Evolutionary conservation across 2,888 invertebrate species (phyloP).

Genomic region (Myopa testacea): DNA sequence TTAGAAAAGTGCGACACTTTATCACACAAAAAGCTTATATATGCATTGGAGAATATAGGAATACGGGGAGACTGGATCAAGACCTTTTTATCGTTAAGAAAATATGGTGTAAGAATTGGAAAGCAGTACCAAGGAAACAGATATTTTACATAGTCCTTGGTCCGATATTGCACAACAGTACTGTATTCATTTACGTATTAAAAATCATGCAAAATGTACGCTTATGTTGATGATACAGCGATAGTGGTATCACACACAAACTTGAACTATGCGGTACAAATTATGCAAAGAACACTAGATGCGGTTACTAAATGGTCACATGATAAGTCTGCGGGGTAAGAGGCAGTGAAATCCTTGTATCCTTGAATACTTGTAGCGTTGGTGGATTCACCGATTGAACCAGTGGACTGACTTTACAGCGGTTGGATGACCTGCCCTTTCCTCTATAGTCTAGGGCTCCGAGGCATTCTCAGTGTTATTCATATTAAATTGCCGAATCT

Average conservation of each 20-base stretch:
- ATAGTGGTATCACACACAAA: background rate
- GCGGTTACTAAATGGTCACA: background rate
- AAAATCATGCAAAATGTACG: background rate
- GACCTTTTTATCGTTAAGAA: constrained; percentile 11
- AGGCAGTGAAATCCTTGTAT: too few relatives aligned
- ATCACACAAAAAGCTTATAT: constrained; percentile 8
- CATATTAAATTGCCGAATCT: too few relatives aligned
- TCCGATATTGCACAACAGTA: background rate
- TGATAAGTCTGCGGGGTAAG: too few relatives aligned
- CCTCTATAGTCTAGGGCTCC: too few relatives aligned
- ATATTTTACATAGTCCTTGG: constrained; percentile 5
- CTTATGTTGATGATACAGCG: background rate
- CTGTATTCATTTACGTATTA: background rate
- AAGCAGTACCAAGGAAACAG: background rate
- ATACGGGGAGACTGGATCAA: constrained; percentile 23
- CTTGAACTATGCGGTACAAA: background rate
- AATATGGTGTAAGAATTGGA: background rate
- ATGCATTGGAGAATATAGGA: constrained; percentile 12
- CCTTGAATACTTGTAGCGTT: too few relatives aligned
- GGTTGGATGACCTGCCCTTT: too few relatives aligned
- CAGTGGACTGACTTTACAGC: too few relatives aligned
- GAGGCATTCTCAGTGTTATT: too few relatives aligned
- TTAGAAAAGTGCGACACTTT: constrained; percentile 36
- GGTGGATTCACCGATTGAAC: too few relatives aligned
- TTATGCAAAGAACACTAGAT: background rate